Percentiles rank a stretch among this genome's conserved stretches.
phyloP scores from a whole-genome alignment of 2,113 vertebrate species.

The Lota lota region DNA sequence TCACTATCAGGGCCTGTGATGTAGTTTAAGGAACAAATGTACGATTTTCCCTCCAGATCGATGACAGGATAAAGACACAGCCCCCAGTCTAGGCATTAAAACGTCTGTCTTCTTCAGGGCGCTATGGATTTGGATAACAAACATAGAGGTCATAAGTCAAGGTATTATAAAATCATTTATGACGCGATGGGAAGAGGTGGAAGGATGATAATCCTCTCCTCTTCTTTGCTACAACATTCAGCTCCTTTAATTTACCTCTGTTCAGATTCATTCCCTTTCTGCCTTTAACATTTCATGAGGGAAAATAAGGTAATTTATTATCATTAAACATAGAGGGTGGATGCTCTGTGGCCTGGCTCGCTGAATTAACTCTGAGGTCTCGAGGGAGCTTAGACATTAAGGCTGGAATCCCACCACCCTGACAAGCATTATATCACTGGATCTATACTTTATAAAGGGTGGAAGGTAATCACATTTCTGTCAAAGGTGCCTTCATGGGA shows the following conservation, averaged over 20 bases:
- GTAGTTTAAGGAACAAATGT: conserved; percentile 49
- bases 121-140: conserved; percentile 38
- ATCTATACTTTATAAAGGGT: conserved; percentile 50
- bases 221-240: conserved; percentile 21
- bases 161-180: conserved; percentile 41
- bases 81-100: conserved; percentile 28
- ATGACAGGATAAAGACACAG: conserved; percentile 23
- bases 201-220: conserved; percentile 11
- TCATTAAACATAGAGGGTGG: conserved; percentile 72
- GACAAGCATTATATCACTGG: conserved; percentile 57
- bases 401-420: conserved; percentile 55
- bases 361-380: conserved; percentile 61
- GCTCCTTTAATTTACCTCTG: conserved; percentile 52
- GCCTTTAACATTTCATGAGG: conserved; percentile 67
- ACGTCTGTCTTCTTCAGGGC: conserved; percentile 21
- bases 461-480: conserved; percentile 42
- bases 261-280: conserved; percentile 41
- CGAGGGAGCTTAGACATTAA: conserved; percentile 44
- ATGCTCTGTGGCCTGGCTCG: conserved; percentile 48
- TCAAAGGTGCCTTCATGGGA: conserved; percentile 54
- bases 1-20: conserved; percentile 52
- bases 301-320: conserved; percentile 74
- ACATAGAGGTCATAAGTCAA: conserved; percentile 25
- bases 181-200: conserved; percentile 18
- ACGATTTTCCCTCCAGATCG: conserved; percentile 29